A percentile compares a stretch with the other conserved stretches of the same genome.
phyloP scores from a whole-genome alignment of 2,797 vertebrate genomes.

The Ceyx erithaca region DNA sequence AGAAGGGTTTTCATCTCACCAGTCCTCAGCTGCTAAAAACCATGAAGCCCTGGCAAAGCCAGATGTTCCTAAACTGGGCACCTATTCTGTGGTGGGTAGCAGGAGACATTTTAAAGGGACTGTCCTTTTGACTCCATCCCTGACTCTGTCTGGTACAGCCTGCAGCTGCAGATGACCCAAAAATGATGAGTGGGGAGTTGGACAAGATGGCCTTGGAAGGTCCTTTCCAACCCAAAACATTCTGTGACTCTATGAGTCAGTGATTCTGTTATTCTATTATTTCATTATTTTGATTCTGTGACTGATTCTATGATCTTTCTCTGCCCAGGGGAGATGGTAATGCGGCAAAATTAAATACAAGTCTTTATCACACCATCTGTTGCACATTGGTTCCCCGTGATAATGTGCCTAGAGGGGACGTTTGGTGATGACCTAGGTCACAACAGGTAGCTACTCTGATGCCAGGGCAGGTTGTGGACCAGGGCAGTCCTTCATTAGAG shows the following conservation, averaged over 20 bases:
- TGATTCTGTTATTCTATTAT: too few relatives aligned
- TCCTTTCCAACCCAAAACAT: background rate
- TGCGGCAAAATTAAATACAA: background rate
- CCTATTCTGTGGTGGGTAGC: accelerated
- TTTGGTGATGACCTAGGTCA: background rate
- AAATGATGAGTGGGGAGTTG: too few relatives aligned
- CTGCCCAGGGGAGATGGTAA: background rate
- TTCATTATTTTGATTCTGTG: too few relatives aligned
- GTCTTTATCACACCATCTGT: background rate
- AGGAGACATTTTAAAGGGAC: background rate
- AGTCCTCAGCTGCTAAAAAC: background rate
- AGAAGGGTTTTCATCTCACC: background rate
- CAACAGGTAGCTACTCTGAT: background rate
- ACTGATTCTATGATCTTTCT: too few relatives aligned
- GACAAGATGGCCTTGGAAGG: background rate
- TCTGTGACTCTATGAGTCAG: background rate
- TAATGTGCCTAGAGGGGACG: background rate
- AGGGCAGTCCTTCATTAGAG: background rate
- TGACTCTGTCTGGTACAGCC: background rate
- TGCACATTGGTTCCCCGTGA: background rate
- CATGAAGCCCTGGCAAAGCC: background rate
- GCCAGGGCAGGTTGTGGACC: too few relatives aligned
- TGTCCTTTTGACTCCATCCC: accelerated
- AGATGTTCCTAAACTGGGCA: background rate
- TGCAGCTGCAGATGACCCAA: background rate